phyloP scores from a whole-genome alignment of 2,113 vertebrate species.

The Pheucticus melanocephalus region DNA sequence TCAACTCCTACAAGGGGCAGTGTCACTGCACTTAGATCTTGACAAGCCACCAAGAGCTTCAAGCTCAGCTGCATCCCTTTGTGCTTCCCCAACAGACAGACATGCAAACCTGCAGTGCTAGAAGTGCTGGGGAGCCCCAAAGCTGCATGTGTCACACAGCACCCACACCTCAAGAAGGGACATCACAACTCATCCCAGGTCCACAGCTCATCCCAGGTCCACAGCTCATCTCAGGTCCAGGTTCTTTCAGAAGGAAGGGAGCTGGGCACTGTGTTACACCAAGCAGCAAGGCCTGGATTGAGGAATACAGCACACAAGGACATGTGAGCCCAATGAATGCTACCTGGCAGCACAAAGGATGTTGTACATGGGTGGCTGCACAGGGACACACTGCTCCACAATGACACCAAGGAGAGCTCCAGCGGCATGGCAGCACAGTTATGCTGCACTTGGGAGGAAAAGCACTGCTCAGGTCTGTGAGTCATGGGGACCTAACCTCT shows the following conservation, averaged over 20 bases:
- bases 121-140: background rate
- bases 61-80: background rate
- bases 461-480: background rate
- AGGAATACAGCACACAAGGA: background rate
- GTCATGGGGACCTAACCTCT: rapidly evolving
- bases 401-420: rapidly evolving
- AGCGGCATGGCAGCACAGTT: background rate
- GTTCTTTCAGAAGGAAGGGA: background rate
- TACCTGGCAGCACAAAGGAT: background rate
- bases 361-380: background rate
- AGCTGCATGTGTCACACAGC: background rate
- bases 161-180: background rate
- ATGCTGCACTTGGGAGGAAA: background rate
- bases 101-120: background rate
- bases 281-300: background rate
- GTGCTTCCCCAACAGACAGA: rapidly evolving
- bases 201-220: background rate
- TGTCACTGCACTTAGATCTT: background rate
- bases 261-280: background rate
- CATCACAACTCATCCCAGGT: background rate
- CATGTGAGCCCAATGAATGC: background rate
- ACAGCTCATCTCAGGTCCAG: no score
- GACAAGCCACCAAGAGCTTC: background rate
- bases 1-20: background rate
- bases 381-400: background rate